These are phyloP conservation scores for Pygathrix nemaeus DNA, from an alignment of 2,113 vertebrate species.

Conservation along the genomic window DNA sequence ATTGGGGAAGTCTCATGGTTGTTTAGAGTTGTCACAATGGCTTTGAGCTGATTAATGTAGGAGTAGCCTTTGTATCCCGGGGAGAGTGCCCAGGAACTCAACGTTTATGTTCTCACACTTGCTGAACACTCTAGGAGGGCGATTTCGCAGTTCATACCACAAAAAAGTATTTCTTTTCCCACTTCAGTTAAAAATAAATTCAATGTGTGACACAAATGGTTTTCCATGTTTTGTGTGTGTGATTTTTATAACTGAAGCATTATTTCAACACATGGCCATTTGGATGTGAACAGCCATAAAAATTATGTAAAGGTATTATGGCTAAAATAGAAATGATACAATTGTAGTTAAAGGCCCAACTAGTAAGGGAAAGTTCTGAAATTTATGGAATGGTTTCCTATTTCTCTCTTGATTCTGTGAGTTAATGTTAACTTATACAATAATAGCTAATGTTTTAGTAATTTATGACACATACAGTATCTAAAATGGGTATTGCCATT, in stretches of 20 bases:
- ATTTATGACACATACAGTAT: neutral
- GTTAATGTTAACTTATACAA: neutral
- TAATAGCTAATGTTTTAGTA: neutral
- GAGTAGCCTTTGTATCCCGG: neutral
- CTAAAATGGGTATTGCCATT: neutral
- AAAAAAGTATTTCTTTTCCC: conserved; percentile 29
- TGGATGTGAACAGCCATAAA: neutral
- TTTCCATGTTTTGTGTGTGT: conserved; percentile 17
- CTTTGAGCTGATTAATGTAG: neutral
- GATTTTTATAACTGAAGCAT: conserved; percentile 18
- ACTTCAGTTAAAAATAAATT: conserved; percentile 48
- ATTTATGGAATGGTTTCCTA: neutral
- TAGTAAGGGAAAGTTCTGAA: neutral
- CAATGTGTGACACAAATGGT: conserved; percentile 43
- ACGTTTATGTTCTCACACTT: neutral
- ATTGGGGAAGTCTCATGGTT: neutral
- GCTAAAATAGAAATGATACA: neutral
- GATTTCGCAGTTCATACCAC: conserved; percentile 17
- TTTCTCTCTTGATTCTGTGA: neutral
- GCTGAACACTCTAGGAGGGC: neutral
- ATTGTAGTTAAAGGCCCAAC: neutral
- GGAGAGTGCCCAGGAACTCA: neutral
- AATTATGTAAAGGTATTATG: neutral
- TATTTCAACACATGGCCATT: neutral
- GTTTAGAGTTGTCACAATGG: neutral